These are phyloP conservation scores for Timandra comae DNA, from an alignment of 2,888 invertebrate species.

Conservation along the genomic window DNA sequence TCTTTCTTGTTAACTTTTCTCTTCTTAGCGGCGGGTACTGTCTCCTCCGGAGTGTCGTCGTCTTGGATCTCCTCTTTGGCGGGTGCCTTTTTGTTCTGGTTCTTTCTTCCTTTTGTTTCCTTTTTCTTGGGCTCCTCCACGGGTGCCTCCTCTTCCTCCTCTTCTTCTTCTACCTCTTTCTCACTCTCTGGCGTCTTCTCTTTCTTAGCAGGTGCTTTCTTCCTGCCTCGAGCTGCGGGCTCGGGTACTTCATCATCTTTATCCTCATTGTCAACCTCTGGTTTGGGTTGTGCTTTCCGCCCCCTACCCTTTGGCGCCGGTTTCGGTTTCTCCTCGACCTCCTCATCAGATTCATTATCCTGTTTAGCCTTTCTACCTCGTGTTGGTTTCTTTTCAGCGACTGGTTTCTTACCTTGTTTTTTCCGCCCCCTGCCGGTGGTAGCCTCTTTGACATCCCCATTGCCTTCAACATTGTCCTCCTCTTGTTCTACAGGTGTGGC, in stretches of 20 bases:
- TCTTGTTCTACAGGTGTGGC: constrained; percentile 32
- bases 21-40: constrained; percentile 39
- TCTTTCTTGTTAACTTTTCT: constrained; percentile 48
- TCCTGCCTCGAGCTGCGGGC: constrained; percentile 23
- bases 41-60: constrained; percentile 31
- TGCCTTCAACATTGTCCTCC: constrained; percentile 34
- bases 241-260: constrained; percentile 20
- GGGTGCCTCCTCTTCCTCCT: constrained; percentile 38
- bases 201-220: constrained; percentile 25
- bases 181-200: constrained; percentile 34
- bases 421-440: constrained; percentile 46
- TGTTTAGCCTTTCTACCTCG: constrained; percentile 46
- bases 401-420: constrained; percentile 47
- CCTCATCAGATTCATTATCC: constrained; percentile 37
- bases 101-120: constrained; percentile 47
- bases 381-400: constrained; percentile 24
- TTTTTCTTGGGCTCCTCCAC: constrained; percentile 52
- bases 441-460: constrained; percentile 42
- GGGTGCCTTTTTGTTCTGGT: constrained; percentile 45
- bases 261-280: constrained; percentile 27
- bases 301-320: constrained; percentile 28
- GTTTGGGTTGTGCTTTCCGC: constrained; percentile 30
- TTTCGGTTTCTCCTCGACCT: constrained; percentile 44
- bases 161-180: constrained; percentile 31
- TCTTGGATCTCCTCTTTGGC: constrained; percentile 45